phyloP scores from a whole-genome alignment of 2,888 invertebrate species.

The Erebia epiphron region DNA sequence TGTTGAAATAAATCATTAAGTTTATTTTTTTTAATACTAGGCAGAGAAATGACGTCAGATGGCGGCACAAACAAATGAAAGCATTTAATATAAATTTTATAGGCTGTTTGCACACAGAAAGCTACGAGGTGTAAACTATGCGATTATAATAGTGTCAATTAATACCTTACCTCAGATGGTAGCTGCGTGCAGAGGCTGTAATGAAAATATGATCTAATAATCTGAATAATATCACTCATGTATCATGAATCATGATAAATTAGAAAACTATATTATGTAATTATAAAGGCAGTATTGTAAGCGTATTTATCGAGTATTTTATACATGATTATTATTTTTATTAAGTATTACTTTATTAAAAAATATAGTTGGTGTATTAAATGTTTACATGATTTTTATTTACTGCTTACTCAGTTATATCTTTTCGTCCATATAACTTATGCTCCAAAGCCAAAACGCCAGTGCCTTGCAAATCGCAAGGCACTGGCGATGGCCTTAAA shows the following conservation, averaged over 20 bases:
- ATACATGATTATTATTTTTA: slow-evolving; percentile 43
- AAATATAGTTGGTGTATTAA: slow-evolving; percentile 32
- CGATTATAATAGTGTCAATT: not conserved
- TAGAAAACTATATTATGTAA: not conserved
- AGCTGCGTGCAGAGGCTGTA: not conserved
- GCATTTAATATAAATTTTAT: not conserved
- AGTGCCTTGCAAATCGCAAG: no score
- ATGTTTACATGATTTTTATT: slow-evolving; percentile 30
- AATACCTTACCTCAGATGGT: not conserved
- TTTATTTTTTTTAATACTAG: not conserved
- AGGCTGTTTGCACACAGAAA: not conserved
- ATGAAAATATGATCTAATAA: not conserved
- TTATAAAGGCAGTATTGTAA: slow-evolving; percentile 12
- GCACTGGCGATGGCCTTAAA: no score
- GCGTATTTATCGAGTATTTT: slow-evolving; percentile 36
- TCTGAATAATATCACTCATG: no score
- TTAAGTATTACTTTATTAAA: slow-evolving; percentile 37
- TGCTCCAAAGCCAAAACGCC: no score
- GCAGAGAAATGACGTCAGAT: not conserved
- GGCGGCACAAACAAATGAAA: not conserved
- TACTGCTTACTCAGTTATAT: not conserved
- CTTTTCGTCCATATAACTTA: not conserved
- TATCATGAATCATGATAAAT: not conserved
- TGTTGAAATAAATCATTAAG: slow-evolving; percentile 1
- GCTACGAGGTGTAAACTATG: not conserved